Evolutionary conservation across 2,797 vertebrate genomes (phyloP), one percentile per base, ranked within the genome.

Genomic region (Micromesistius poutassou): DNA sequence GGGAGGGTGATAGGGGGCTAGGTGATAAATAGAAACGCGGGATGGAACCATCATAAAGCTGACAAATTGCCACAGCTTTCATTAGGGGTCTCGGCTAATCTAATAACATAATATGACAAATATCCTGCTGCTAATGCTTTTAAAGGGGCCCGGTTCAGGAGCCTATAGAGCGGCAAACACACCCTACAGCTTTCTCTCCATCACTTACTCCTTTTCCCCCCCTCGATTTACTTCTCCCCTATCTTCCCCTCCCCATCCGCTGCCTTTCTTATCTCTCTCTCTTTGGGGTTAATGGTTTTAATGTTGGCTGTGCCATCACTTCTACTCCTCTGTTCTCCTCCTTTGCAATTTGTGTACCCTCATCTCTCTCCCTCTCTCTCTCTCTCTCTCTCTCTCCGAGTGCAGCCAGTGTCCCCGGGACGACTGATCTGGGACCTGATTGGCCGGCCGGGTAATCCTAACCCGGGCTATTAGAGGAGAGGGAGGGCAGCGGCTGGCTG

Each of bases 81-180:
- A 94, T 95, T 94, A 95, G 91, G 90, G 89, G 83, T 90, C 90
- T 87, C 73, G 79, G 91, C 92, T 93, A 94, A 94, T 94, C 93
- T 94, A 94, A 95, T 94, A 93, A 93, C 93, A 93, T 93, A 92
- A 94, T 94, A 94, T 94, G 92, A 94, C 93, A 94, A 93, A 94
- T 94, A 90, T 90, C 90, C 91, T 86, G 81, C 87, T 90, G 91
- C 84, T 94, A 93, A 94, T 93, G 92, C 92, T 89, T 93, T 93
- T 89, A 91, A 92, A 91, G 92, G 86, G 86, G 89, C 89, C 88
- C 73, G 80, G 86, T 85, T 73, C 7, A 62, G 55, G 55, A 25
- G 62, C 25, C 62, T 50, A 22, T 50, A 50, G 3, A 50, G 46
- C 46, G 46, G 46, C 70, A 75, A 5, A 73, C 19, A 78, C 79